Conservation (phyloP, 2,797 vertebrate species). For the Semaprochilodus insignis region DNA sequence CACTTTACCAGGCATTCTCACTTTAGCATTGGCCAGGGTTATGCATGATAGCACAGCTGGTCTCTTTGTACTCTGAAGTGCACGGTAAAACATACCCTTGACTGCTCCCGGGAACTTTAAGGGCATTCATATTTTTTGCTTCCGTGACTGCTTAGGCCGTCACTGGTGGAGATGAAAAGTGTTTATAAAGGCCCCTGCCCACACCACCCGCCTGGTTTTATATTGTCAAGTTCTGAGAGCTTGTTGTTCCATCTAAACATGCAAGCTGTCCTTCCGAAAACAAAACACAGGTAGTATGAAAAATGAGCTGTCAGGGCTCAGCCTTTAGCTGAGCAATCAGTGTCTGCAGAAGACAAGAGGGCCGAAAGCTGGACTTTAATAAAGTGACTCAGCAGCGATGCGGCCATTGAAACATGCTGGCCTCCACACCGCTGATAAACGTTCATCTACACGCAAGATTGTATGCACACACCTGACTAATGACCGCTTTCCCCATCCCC, state of each 20-base stretch:
- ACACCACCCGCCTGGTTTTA: conserved; percentile 25
- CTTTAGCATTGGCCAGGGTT: conserved; percentile 52
- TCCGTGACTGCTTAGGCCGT: conserved; percentile 18
- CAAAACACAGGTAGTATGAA: conserved; percentile 59
- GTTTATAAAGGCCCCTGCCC: conserved; percentile 35
- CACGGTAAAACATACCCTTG: conserved; percentile 65
- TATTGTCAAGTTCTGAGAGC: conserved; percentile 26
- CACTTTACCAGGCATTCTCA: conserved; percentile 11
- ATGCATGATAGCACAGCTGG: conserved; percentile 24
- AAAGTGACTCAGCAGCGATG: conserved; percentile 47
- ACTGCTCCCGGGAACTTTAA: conserved; percentile 66
- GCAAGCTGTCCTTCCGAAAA: conserved; percentile 55
- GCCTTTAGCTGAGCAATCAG: conserved; percentile 65
- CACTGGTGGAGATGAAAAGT: conserved; percentile 23
- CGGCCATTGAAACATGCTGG: conserved; percentile 12
- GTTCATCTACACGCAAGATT: background rate
- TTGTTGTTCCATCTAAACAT: conserved; percentile 40
- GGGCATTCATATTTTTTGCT: conserved; percentile 51
- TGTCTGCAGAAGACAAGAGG: conserved; percentile 59
- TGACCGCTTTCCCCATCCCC: no score
- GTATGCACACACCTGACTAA: background rate
- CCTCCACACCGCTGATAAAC: background rate
- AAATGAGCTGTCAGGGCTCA: conserved; percentile 66
- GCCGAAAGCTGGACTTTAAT: conserved; percentile 56
- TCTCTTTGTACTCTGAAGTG: conserved; percentile 52